Percentiles rank a stretch among this genome's conserved stretches.
Conservation (phyloP, 1,140 invertebrate genomes). For the Araneus ventricosus region DNA sequence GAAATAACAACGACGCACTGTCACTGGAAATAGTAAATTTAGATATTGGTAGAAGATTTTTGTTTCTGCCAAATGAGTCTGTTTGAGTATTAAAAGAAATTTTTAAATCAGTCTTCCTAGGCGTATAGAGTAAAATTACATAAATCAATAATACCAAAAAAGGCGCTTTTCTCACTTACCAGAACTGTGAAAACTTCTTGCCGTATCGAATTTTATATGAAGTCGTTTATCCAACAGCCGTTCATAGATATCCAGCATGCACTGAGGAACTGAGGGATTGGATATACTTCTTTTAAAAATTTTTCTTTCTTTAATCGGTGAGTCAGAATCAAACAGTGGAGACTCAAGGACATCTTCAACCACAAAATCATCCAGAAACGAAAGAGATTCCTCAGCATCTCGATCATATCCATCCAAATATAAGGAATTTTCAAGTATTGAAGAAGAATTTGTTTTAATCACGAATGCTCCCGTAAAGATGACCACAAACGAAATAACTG, state of each 20-base stretch:
- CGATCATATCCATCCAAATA: background rate
- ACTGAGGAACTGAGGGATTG: conserved; percentile 32
- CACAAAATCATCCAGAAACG: conserved; percentile 52
- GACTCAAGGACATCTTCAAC: background rate
- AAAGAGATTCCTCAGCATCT: conserved; percentile 34
- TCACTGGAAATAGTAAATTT: too few relatives aligned
- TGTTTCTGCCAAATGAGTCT: too few relatives aligned
- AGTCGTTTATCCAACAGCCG: conserved; percentile 29
- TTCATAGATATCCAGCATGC: conserved; percentile 67
- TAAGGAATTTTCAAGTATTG: background rate
- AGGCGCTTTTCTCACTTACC: conserved; percentile 25
- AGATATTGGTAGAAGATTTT: too few relatives aligned
- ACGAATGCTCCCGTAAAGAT: background rate
- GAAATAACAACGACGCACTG: too few relatives aligned
- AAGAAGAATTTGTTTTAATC: background rate
- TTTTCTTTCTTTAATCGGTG: background rate
- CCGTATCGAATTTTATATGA: conserved; percentile 64
- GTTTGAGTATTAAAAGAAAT: too few relatives aligned
- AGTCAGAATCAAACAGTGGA: background rate
- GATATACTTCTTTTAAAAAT: conserved; percentile 48
- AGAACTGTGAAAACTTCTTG: conserved; percentile 59
- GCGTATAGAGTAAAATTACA: too few relatives aligned
- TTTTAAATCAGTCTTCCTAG: too few relatives aligned
- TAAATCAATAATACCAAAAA: background rate
- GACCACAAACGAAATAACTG: background rate